phyloP scores from a whole-genome alignment of 2,797 vertebrate genomes.

The Alcedo atthis region DNA sequence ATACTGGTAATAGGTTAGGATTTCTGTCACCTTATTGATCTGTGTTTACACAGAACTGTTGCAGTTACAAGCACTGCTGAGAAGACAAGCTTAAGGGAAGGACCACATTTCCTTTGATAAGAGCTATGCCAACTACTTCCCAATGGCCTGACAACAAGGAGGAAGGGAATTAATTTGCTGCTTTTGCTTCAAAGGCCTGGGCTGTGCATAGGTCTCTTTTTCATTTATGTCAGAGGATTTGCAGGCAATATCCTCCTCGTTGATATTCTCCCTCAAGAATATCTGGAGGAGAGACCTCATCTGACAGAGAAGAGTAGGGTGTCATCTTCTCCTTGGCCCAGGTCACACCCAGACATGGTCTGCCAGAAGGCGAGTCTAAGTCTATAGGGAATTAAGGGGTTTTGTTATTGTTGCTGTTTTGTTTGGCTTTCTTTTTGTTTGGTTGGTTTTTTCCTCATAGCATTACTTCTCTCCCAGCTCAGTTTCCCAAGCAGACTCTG shows the following conservation, averaged over 20 bases:
- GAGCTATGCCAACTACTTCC: background rate
- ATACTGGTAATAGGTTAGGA: slow-evolving; percentile 38
- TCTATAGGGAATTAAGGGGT: background rate
- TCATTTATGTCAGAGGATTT: background rate
- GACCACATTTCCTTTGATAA: slow-evolving; percentile 22
- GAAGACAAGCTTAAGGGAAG: slow-evolving; percentile 3
- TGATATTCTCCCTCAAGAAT: slow-evolving; percentile 1
- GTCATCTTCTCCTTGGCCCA: background rate
- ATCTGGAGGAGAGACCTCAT: background rate
- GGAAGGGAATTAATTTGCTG: background rate
- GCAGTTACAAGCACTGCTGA: background rate
- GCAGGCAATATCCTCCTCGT: slow-evolving; percentile 1
- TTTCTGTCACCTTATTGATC: slow-evolving; percentile 31
- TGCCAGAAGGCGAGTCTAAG: background rate
- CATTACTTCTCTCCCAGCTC: background rate
- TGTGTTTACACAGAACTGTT: slow-evolving; percentile 28
- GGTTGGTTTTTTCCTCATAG: background rate
- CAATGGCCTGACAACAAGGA: background rate
- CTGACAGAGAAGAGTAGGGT: background rate
- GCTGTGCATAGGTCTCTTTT: background rate
- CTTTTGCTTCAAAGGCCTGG: slow-evolving; percentile 12
- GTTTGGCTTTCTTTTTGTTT: too few species aligned
- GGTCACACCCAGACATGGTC: background rate
- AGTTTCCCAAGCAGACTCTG: background rate
- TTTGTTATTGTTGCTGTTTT: too few species aligned